phyloP scores from a whole-genome alignment of 2,797 vertebrate genomes.

The Malacoctenus gilli region DNA sequence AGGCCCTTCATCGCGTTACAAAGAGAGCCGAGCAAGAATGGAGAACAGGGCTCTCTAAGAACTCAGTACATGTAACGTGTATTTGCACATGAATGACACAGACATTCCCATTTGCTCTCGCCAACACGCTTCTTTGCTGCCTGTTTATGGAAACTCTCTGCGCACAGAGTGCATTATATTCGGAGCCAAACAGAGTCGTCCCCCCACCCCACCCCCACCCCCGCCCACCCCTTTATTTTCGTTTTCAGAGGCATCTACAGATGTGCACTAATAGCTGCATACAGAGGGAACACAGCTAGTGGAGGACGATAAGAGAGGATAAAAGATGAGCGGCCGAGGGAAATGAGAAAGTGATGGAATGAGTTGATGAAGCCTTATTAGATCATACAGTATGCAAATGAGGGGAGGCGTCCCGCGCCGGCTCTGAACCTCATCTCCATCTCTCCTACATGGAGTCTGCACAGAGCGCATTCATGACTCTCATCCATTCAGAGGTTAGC shows the following conservation, averaged over 20 bases:
- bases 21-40: slow-evolving; percentile 18
- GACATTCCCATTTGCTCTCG: slow-evolving; percentile 17
- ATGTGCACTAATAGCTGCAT: slow-evolving; percentile 28
- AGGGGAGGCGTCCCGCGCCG: slow-evolving; percentile 28
- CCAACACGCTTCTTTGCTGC: slow-evolving; percentile 14
- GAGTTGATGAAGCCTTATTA: slow-evolving; percentile 47
- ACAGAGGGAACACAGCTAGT: slow-evolving; percentile 15
- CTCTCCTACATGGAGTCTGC: slow-evolving; percentile 38
- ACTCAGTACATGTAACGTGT: slow-evolving; percentile 23
- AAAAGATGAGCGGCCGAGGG: slow-evolving; percentile 23
- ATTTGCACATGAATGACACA: slow-evolving; percentile 56
- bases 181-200: slow-evolving; percentile 25
- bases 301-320: slow-evolving; percentile 17
- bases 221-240: slow-evolving; percentile 13
- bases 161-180: slow-evolving; percentile 15
- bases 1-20: slow-evolving; percentile 28
- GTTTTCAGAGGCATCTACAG: slow-evolving; percentile 17
- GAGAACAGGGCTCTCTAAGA: slow-evolving; percentile 30
- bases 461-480: slow-evolving; percentile 33
- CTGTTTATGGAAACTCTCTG: slow-evolving; percentile 42
- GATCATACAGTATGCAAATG: slow-evolving; percentile 55
- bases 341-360: slow-evolving; percentile 43
- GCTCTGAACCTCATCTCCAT: slow-evolving; percentile 50
- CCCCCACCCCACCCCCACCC: too few species aligned
- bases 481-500: slow-evolving; percentile 34